A percentile compares a stretch with the other conserved stretches of the same genome.
Conservation (phyloP, 53 echinoderm and acorn worm genomes). For the Crossaster papposus region DNA sequence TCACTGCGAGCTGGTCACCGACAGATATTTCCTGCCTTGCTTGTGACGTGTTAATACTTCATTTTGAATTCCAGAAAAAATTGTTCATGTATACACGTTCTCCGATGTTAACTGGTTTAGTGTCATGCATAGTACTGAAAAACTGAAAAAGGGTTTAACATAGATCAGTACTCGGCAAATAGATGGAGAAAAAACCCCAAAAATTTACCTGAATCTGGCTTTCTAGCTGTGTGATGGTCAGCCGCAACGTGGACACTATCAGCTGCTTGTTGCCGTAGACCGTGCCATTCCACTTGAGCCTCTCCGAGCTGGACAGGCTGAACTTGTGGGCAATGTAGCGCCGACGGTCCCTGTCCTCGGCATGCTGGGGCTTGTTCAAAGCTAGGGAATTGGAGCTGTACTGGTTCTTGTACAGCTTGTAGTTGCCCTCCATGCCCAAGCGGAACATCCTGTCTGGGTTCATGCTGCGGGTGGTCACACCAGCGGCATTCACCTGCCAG, state of each 20-base stretch:
- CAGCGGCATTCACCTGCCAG: constrained; percentile 4
- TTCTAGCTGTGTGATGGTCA: constrained; percentile 90
- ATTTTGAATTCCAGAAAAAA: too few species aligned
- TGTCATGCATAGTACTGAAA: too few species aligned
- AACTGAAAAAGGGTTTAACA: too few species aligned
- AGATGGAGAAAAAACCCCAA: neutral
- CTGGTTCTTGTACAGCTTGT: constrained; percentile 96
- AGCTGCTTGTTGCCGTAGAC: constrained; percentile 90
- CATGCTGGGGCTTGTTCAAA: constrained; percentile 97
- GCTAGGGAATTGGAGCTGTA: constrained; percentile 80
- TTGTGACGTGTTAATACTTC: too few species aligned
- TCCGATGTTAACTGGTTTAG: too few species aligned
- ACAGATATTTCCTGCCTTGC: too few species aligned
- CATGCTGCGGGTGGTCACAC: constrained; percentile 51
- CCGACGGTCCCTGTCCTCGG: constrained; percentile 89
- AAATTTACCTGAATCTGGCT: constrained; percentile 68
- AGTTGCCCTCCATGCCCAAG: constrained; percentile 90
- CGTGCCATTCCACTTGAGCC: constrained; percentile 94
- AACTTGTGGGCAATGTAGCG: constrained; percentile 95
- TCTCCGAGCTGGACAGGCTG: constrained; percentile 71
- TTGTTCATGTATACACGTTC: too few species aligned
- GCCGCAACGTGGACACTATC: constrained; percentile 81
- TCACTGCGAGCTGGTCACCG: too few species aligned
- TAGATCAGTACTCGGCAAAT: neutral
- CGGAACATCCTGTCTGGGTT: constrained; percentile 57